phyloP scores from a whole-genome alignment of 2,888 invertebrate species.

The Harmothoe impar region DNA sequence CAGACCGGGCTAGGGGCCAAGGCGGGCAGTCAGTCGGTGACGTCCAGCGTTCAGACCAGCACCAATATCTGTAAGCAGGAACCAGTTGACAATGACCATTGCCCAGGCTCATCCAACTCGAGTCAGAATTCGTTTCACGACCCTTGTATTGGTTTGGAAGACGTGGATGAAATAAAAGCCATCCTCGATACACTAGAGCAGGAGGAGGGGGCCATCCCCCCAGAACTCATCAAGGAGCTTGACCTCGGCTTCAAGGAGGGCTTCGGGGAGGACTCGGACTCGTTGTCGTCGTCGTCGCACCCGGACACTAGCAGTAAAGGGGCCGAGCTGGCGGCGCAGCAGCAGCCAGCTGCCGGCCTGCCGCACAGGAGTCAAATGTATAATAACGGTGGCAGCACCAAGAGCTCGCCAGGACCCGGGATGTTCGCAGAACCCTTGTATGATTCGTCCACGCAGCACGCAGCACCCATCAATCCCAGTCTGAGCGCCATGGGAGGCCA shows the following conservation, averaged over 20 bases:
- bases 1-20: conserved; percentile 86
- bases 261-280: not conserved
- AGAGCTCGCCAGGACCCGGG: conserved; percentile 42
- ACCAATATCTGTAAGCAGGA: conserved; percentile 85
- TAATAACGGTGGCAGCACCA: conserved; percentile 51
- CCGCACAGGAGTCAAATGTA: conserved; percentile 54
- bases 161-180: conserved; percentile 77
- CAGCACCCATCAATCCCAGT: conserved; percentile 25
- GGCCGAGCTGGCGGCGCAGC: not conserved
- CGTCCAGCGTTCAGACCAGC: conserved; percentile 49
- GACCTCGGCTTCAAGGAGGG: conserved; percentile 59
- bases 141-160: conserved; percentile 70
- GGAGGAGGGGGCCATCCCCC: conserved; percentile 84
- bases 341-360: not conserved
- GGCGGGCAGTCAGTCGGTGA: not conserved
- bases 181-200: conserved; percentile 91
- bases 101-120: conserved; percentile 64
- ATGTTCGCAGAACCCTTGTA: conserved; percentile 65
- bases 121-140: conserved; percentile 62
- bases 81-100: conserved; percentile 84
- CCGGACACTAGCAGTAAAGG: not conserved
- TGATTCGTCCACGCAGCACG: conserved; percentile 24
- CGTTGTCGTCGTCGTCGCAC: not conserved
- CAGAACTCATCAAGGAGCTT: conserved; percentile 65
- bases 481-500: conserved; percentile 56